Conservation (phyloP, 2,888 invertebrate species). For the Cheilosia vernalis region DNA sequence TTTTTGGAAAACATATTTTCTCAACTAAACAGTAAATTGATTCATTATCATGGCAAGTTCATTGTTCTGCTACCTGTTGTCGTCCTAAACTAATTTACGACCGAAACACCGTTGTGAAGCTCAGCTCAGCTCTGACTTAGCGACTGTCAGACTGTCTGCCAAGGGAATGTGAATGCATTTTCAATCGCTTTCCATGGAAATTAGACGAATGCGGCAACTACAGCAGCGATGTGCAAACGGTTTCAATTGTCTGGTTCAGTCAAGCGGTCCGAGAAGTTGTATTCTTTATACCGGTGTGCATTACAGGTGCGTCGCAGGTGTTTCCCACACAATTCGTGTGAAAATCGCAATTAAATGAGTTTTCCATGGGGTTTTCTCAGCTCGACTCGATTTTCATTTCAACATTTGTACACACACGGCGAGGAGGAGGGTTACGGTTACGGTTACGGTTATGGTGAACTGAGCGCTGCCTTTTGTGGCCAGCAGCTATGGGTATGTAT, state of each 20-base stretch:
- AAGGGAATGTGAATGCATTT: conserved; percentile 60
- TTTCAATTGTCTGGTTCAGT: conserved; percentile 70
- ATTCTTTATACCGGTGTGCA: conserved; percentile 77
- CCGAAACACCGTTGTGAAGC: not conserved
- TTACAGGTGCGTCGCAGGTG: conserved; percentile 82
- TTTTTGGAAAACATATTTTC: conserved; percentile 56
- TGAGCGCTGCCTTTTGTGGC: conserved; percentile 68
- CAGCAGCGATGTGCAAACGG: conserved; percentile 61
- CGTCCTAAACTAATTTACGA: conserved; percentile 71
- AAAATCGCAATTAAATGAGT: conserved; percentile 82
- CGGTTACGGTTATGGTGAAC: conserved; percentile 42
- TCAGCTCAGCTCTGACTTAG: not conserved
- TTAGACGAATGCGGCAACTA: conserved; percentile 35
- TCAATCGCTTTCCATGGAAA: conserved; percentile 66
- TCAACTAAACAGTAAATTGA: conserved; percentile 56
- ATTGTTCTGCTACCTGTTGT: conserved; percentile 69
- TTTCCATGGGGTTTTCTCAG: conserved; percentile 76
- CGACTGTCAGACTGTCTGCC: conserved; percentile 2
- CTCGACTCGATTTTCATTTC: conserved; percentile 62
- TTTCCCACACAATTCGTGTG: conserved; percentile 81
- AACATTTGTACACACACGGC: conserved; percentile 8
- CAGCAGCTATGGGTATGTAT: conserved; percentile 66
- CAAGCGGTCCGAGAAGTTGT: conserved; percentile 35
- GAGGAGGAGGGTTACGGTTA: conserved; percentile 14
- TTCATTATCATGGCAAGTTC: conserved; percentile 72